phyloP scores from a whole-genome alignment of 2,797 vertebrate genomes.

The Pseudochirops corinnae region DNA sequence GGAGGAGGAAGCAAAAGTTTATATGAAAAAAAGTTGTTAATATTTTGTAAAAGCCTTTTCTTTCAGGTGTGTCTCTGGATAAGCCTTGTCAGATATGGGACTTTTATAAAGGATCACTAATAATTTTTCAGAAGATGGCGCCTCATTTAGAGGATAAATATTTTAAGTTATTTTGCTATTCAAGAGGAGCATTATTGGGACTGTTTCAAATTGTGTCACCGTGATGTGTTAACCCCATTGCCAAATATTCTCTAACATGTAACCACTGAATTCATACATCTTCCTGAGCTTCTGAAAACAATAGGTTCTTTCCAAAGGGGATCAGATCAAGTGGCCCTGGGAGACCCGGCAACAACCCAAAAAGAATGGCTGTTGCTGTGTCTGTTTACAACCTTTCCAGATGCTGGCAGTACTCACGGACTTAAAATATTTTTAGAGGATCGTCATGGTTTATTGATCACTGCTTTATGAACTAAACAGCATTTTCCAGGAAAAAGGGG shows the following conservation, averaged over 20 bases:
- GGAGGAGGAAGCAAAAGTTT: constrained; percentile 85
- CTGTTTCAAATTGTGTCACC: constrained; percentile 91
- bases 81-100: constrained; percentile 93
- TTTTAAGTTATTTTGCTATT: constrained; percentile 91
- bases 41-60: constrained; percentile 95
- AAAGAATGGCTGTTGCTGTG: constrained; percentile 92
- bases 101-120: constrained; percentile 93
- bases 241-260: constrained; percentile 89
- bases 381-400: constrained; percentile 89
- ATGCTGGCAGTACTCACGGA: constrained; percentile 92
- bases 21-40: constrained; percentile 91
- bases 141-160: constrained; percentile 93
- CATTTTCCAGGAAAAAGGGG: constrained; percentile 89
- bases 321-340: constrained; percentile 88
- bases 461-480: constrained; percentile 92
- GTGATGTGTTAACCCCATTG: constrained; percentile 90
- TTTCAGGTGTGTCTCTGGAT: constrained; percentile 95
- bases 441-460: constrained; percentile 91
- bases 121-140: constrained; percentile 94
- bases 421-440: constrained; percentile 92
- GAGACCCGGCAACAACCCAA: constrained; percentile 93
- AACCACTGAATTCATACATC: constrained; percentile 89
- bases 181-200: constrained; percentile 95
- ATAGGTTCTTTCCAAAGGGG: constrained; percentile 91
- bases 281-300: constrained; percentile 91